A percentile compares a stretch with the other conserved stretches of the same genome.
These are phyloP conservation scores for Chelon auratus DNA, from an alignment of 2,797 vertebrate species.

Conservation along the genomic window DNA sequence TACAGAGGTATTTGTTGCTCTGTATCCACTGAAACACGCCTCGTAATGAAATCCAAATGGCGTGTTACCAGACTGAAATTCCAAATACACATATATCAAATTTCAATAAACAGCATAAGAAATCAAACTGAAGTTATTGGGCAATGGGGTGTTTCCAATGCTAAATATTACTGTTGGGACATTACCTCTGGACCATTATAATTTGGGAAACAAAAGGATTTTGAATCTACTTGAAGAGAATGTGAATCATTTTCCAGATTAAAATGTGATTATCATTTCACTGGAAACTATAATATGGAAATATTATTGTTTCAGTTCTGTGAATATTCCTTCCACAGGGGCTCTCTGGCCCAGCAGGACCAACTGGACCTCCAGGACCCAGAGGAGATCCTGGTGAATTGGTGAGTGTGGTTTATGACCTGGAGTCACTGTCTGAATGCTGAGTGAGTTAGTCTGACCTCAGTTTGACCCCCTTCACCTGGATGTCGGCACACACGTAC, in stretches of 20 bases:
- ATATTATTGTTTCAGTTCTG: constrained; percentile 8
- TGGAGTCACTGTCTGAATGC: background rate
- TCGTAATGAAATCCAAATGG: too few relatives aligned
- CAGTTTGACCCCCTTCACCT: constrained; percentile 36
- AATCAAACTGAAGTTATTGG: too few relatives aligned
- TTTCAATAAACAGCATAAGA: too few relatives aligned
- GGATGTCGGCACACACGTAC: constrained; percentile 46
- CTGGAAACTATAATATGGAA: background rate
- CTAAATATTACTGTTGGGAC: too few relatives aligned
- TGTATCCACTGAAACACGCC: too few relatives aligned
- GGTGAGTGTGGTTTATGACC: constrained; percentile 78
- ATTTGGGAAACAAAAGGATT: background rate
- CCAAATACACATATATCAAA: too few relatives aligned
- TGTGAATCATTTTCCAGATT: background rate
- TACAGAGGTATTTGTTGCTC: too few relatives aligned
- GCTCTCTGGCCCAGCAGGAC: constrained; percentile 85
- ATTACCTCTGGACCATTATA: background rate
- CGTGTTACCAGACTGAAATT: too few relatives aligned
- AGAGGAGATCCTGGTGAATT: constrained; percentile 88
- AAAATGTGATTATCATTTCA: background rate
- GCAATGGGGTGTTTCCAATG: too few relatives aligned
- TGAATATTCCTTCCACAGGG: constrained; percentile 81
- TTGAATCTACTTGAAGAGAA: background rate
- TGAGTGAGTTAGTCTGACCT: constrained; percentile 20
- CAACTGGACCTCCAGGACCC: constrained; percentile 87